These are phyloP conservation scores for Taurulus bubalis DNA, from an alignment of 2,113 vertebrate genomes.

Conservation along the genomic window DNA sequence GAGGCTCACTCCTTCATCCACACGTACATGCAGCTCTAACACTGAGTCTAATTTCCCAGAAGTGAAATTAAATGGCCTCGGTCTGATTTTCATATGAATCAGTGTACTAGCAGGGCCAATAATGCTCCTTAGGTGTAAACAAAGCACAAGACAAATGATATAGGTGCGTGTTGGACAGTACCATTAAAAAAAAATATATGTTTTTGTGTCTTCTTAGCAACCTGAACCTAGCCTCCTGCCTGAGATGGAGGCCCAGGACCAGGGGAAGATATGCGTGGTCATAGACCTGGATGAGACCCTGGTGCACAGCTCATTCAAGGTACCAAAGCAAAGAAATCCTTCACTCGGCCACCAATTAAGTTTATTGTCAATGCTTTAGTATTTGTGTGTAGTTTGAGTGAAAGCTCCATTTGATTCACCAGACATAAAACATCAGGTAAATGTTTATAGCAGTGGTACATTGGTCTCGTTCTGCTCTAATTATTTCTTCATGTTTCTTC, in stretches of 20 bases:
- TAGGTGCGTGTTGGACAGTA: not conserved
- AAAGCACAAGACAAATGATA: not conserved
- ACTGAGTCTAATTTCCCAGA: conserved; percentile 32
- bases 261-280: conserved; percentile 93
- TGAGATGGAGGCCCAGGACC: conserved; percentile 87
- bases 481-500: not conserved
- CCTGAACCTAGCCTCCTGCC: conserved; percentile 87
- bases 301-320: conserved; percentile 97
- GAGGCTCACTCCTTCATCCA: not conserved
- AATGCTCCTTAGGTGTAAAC: not conserved
- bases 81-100: conserved; percentile 32
- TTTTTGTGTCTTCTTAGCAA: conserved; percentile 75
- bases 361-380: not conserved
- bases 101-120: not conserved
- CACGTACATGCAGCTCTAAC: conserved; percentile 8
- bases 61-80: not conserved
- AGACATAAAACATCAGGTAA: not conserved
- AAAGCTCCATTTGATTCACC: not conserved
- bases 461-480: not conserved
- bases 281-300: conserved; percentile 95
- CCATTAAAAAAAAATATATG: not conserved
- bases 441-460: not conserved
- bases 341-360: not conserved
- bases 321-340: conserved; percentile 53
- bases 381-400: not conserved